Evolutionary conservation across 2,797 vertebrate genomes (phyloP).

Genomic region (Chaenodraco wilsoni): DNA sequence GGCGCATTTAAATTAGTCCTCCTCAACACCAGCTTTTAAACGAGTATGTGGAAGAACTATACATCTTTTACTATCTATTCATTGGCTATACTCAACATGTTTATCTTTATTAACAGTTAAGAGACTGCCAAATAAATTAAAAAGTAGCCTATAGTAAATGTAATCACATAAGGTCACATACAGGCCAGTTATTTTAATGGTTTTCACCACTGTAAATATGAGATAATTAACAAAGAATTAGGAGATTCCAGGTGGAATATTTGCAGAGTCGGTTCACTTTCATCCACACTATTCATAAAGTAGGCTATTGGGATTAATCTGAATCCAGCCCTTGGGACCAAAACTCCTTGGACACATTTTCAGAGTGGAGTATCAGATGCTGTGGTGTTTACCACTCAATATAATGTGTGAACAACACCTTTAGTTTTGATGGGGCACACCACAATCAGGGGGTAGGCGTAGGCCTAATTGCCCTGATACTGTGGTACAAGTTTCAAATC

Average conservation of each 20-base stretch:
- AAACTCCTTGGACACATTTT: conserved; percentile 3
- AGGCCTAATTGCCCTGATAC: conserved; percentile 18
- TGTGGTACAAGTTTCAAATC: not conserved
- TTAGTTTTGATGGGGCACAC: conserved; percentile 17
- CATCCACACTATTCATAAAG: not conserved
- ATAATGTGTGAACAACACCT: not conserved
- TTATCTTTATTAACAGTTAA: not conserved
- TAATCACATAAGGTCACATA: too few species aligned
- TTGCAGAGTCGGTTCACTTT: not conserved
- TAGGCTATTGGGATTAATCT: not conserved
- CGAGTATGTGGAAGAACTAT: not conserved
- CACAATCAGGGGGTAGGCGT: not conserved
- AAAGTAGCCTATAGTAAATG: too few species aligned
- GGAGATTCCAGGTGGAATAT: not conserved
- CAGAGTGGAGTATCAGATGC: not conserved
- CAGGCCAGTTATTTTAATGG: not conserved
- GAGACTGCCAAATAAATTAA: not conserved
- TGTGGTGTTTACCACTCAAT: not conserved
- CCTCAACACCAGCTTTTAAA: not conserved
- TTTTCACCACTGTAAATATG: not conserved
- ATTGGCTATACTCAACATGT: not conserved
- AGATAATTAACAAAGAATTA: not conserved
- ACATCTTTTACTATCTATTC: not conserved
- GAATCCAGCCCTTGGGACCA: not conserved
- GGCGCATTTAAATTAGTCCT: not conserved